A percentile compares a stretch with the other conserved stretches of the same genome.
Conservation (phyloP, 2,113 vertebrate species). For the Phaethon lepturus region DNA sequence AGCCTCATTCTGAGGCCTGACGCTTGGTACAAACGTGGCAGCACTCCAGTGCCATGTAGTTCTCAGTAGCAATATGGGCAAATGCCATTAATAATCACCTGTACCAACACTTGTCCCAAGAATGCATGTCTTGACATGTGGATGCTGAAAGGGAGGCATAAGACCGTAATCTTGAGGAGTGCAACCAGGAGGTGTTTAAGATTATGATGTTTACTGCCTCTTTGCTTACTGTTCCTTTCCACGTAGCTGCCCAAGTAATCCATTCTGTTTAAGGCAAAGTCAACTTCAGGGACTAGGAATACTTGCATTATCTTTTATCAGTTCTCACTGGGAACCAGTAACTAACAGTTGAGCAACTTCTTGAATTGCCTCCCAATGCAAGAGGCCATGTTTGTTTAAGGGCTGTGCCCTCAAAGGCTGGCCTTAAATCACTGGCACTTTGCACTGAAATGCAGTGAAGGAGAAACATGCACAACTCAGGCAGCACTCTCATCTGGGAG, state of each 20-base stretch:
- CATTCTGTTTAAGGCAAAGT: not conserved
- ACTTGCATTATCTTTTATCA: not conserved
- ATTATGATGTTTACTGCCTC: not conserved
- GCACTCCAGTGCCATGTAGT: not conserved
- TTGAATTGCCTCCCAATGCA: not conserved
- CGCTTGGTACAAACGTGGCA: not conserved
- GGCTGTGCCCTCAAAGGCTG: not conserved
- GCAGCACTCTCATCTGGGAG: not conserved
- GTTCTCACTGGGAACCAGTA: not conserved
- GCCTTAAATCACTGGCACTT: not conserved
- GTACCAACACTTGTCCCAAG: not conserved
- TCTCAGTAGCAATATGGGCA: not conserved
- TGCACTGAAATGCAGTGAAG: not conserved
- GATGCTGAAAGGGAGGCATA: accelerated
- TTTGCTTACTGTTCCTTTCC: not conserved
- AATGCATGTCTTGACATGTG: not conserved
- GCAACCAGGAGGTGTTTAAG: not conserved
- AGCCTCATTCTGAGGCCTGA: not conserved
- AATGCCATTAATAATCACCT: not conserved
- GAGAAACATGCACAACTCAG: not conserved
- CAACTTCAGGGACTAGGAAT: not conserved
- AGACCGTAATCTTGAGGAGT: not conserved
- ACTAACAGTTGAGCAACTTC: not conserved
- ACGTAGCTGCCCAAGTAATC: not conserved
- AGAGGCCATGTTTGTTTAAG: not conserved